Conservation (phyloP, 1,140 invertebrate species). For the Cydia pomonella region DNA sequence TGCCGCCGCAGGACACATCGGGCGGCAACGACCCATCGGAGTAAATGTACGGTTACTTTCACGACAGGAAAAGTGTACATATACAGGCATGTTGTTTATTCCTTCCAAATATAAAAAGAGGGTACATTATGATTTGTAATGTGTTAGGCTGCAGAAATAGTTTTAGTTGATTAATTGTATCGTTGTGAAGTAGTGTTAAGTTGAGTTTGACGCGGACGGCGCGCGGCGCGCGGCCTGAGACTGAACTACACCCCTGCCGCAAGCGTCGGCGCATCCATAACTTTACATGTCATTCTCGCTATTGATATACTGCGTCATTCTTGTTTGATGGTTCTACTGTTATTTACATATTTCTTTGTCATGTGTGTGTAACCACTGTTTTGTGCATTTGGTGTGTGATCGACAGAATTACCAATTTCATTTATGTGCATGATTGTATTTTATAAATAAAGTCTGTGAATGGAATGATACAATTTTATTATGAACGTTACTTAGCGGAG, state of each 20-base stretch:
- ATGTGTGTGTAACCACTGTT: conserved; percentile 68
- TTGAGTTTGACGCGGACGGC: conserved; percentile 59
- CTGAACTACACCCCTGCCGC: conserved; percentile 75
- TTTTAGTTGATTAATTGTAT: conserved; percentile 77
- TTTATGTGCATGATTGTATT: conserved; percentile 61
- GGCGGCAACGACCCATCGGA: conserved; percentile 42
- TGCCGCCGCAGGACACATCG: background rate
- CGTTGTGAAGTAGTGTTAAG: conserved; percentile 73
- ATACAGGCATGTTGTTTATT: conserved; percentile 69
- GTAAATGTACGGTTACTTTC: conserved; percentile 50
- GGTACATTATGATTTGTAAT: conserved; percentile 67
- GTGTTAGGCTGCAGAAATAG: conserved; percentile 73
- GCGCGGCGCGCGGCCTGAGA: conserved; percentile 72
- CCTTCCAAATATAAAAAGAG: conserved; percentile 69
- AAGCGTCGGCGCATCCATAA: conserved; percentile 54
- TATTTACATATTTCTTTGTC: conserved; percentile 67
- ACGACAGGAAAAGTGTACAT: conserved; percentile 64
- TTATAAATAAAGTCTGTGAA: conserved; percentile 45
- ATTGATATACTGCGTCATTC: conserved; percentile 62
- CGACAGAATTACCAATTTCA: conserved; percentile 59
- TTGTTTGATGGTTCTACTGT: conserved; percentile 71
- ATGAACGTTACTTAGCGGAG: conserved; percentile 39
- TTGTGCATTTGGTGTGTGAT: conserved; percentile 71
- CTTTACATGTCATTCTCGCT: conserved; percentile 64
- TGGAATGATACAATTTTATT: conserved; percentile 37